These are phyloP conservation scores for Anas capensis DNA, from an alignment of 2,797 vertebrate species.

Conservation along the genomic window DNA sequence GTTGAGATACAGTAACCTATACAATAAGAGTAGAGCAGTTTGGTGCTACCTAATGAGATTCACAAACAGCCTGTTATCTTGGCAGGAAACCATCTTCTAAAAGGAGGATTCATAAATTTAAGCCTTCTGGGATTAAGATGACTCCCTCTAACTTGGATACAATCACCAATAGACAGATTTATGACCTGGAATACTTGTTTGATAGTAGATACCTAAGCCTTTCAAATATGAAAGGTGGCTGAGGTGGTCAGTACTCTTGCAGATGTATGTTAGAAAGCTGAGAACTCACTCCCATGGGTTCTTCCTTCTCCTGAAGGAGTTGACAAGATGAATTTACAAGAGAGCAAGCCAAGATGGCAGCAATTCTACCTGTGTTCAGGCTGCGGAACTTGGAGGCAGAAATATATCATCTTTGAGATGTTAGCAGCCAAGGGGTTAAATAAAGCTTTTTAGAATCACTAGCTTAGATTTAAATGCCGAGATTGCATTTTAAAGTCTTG, in stretches of 20 bases:
- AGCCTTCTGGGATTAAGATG: background rate
- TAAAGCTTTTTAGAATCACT: background rate
- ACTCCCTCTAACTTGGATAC: constrained; percentile 23
- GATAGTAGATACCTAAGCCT: background rate
- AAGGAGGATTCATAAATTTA: constrained; percentile 35
- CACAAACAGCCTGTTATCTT: background rate
- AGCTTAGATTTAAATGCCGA: background rate
- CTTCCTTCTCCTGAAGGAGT: background rate
- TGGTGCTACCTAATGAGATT: constrained; percentile 32
- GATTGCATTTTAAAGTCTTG: background rate
- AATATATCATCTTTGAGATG: background rate
- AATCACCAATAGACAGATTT: constrained; percentile 18
- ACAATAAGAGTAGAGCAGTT: background rate
- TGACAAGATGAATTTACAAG: background rate
- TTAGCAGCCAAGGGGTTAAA: background rate
- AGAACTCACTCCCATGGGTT: background rate
- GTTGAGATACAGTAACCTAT: background rate
- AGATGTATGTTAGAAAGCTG: background rate
- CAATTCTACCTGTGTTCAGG: background rate
- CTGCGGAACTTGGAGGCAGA: background rate
- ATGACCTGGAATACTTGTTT: constrained; percentile 38
- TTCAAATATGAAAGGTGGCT: background rate
- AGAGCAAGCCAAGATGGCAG: background rate
- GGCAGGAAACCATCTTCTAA: constrained; percentile 16
- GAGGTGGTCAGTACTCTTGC: background rate